Conservation (phyloP, 2,113 vertebrate genomes). For the Ornithorhynchus anatinus region DNA sequence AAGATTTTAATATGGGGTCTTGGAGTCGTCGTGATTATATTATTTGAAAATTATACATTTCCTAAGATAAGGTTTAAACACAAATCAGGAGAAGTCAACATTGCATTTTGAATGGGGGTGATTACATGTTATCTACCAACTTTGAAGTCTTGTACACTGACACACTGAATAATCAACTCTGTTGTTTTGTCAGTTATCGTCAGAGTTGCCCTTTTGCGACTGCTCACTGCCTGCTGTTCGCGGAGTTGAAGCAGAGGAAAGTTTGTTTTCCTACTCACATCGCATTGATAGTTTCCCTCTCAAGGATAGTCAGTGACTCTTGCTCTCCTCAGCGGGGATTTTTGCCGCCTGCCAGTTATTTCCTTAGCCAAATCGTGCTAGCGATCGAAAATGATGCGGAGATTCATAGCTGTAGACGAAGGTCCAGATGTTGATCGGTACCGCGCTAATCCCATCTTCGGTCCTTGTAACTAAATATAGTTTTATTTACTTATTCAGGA, state of each 20-base stretch:
- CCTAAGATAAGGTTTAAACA: conserved; percentile 80
- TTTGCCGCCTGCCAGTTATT: conserved; percentile 5
- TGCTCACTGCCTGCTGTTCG: conserved; percentile 65
- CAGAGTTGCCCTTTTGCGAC: conserved; percentile 51
- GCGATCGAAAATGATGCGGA: no score
- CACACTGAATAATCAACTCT: conserved; percentile 65
- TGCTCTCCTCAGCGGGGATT: conserved; percentile 46
- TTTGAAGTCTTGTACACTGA: conserved; percentile 71
- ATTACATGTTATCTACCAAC: conserved; percentile 75
- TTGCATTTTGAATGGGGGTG: conserved; percentile 69
- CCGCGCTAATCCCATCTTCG: no score
- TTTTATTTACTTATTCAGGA: no score
- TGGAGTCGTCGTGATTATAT: conserved; percentile 76
- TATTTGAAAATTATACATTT: conserved; percentile 81
- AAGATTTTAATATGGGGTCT: conserved; percentile 72
- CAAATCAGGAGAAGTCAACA: conserved; percentile 82
- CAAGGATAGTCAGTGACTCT: conserved; percentile 52
- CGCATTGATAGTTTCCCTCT: conserved; percentile 61
- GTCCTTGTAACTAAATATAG: no score
- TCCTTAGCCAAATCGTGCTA: no score
- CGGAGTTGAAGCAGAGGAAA: conserved; percentile 56
- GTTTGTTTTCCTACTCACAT: conserved; percentile 73
- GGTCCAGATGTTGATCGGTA: no score
- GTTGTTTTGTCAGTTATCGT: conserved; percentile 69
- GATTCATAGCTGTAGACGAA: no score